phyloP scores from a whole-genome alignment of 2,797 vertebrate species.

The Saxicola maurus region DNA sequence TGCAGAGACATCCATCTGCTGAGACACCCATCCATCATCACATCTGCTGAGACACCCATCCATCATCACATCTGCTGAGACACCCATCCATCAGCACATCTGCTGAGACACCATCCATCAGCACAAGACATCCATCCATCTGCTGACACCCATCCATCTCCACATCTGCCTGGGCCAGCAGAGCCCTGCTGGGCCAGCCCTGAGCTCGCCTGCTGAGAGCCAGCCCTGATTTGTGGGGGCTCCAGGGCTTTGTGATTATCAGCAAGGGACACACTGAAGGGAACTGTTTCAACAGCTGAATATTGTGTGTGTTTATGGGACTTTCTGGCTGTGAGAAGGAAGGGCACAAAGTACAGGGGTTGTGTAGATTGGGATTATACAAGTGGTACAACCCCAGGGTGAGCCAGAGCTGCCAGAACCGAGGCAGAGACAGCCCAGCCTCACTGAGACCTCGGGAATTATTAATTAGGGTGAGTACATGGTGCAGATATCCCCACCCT shows the following conservation, averaged over 20 bases:
- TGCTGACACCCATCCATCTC: too few relatives aligned
- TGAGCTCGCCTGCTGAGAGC: background rate
- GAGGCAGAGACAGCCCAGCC: background rate
- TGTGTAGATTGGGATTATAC: background rate
- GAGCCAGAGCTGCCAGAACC: background rate
- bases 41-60: too few relatives aligned
- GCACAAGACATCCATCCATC: too few relatives aligned
- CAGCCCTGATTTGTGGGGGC: background rate
- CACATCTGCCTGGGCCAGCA: too few relatives aligned
- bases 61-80: too few relatives aligned
- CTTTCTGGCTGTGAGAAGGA: background rate
- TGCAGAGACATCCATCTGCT: background rate
- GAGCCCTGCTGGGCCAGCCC: too few relatives aligned
- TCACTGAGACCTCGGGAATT: background rate
- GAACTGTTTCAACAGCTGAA: background rate
- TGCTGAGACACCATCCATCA: too few relatives aligned
- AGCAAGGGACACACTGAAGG: background rate
- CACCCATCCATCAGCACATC: background rate
- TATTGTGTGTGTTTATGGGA: background rate
- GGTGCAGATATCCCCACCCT: background rate
- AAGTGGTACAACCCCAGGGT: accelerated
- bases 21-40: too few relatives aligned
- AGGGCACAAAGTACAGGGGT: background rate
- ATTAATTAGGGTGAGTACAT: background rate
- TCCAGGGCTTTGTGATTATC: background rate